These are phyloP conservation scores for Melanotaenia trifasciata DNA, from an alignment of 2,797 vertebrate species.

Conservation along the genomic window DNA sequence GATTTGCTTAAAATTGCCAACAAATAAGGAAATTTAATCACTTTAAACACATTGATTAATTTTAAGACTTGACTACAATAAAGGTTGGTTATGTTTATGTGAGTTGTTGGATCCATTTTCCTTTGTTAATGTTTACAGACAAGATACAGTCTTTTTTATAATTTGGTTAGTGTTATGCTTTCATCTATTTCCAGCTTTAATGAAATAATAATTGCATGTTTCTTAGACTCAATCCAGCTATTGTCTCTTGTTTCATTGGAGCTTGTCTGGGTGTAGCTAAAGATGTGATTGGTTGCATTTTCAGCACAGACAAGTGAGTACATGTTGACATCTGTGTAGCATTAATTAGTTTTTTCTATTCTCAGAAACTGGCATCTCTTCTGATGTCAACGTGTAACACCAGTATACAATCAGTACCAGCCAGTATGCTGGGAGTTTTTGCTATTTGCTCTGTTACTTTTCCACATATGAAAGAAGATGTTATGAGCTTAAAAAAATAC, in stretches of 20 bases:
- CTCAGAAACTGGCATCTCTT: not conserved
- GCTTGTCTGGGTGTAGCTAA: conserved; percentile 54
- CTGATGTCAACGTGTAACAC: not conserved
- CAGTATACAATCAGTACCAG: not conserved
- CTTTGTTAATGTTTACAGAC: no score
- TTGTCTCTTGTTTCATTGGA: conserved; percentile 72
- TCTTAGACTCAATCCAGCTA: conserved; percentile 55
- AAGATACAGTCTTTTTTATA: not conserved
- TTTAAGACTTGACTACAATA: not conserved
- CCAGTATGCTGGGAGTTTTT: not conserved
- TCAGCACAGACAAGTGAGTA: conserved; percentile 87
- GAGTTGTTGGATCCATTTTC: no score
- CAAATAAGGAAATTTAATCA: not conserved
- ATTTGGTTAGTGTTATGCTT: not conserved
- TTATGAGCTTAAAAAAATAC: not conserved
- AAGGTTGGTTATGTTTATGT: not conserved
- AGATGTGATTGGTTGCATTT: conserved; percentile 84
- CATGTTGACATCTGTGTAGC: not conserved
- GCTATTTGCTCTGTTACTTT: not conserved
- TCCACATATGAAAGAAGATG: not conserved
- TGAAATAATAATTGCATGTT: not conserved
- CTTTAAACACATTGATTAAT: not conserved
- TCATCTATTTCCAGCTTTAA: not conserved
- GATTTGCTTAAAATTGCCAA: not conserved
- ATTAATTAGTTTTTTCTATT: not conserved